These are phyloP conservation scores for Lonchura striata DNA, from an alignment of 2,113 vertebrate species.

Conservation along the genomic window DNA sequence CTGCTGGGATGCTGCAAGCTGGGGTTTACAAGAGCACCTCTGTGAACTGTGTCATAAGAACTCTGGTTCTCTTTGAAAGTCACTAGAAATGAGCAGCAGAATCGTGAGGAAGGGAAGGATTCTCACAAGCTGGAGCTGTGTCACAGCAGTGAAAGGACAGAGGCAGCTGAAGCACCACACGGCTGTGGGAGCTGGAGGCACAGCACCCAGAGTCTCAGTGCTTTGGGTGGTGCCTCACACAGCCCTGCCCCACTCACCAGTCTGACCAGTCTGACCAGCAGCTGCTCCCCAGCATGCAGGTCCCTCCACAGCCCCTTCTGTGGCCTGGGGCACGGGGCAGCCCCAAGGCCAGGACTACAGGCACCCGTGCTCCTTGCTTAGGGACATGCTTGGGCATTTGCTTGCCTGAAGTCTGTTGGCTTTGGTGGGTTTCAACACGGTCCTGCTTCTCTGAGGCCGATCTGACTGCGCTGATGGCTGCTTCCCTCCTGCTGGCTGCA, in stretches of 20 bases:
- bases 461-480: not conserved
- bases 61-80: not conserved
- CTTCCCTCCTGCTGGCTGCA: not conserved
- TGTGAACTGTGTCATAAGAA: not conserved
- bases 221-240: not conserved
- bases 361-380: fast-evolving
- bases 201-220: not conserved
- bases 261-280: not conserved
- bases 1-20: not conserved
- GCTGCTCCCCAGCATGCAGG: not conserved
- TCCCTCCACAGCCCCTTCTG: not conserved
- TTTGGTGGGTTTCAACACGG: not conserved
- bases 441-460: not conserved
- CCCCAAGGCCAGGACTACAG: fast-evolving
- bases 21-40: not conserved
- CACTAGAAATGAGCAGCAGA: not conserved
- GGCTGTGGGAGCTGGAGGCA: not conserved
- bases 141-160: not conserved
- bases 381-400: not conserved
- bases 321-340: fast-evolving
- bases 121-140: not conserved
- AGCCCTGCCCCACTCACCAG: fast-evolving
- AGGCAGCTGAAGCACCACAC: not conserved
- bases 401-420: not conserved
- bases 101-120: not conserved